These are phyloP conservation scores for Morone saxatilis DNA, from an alignment of 2,113 vertebrate species.

Conservation along the genomic window DNA sequence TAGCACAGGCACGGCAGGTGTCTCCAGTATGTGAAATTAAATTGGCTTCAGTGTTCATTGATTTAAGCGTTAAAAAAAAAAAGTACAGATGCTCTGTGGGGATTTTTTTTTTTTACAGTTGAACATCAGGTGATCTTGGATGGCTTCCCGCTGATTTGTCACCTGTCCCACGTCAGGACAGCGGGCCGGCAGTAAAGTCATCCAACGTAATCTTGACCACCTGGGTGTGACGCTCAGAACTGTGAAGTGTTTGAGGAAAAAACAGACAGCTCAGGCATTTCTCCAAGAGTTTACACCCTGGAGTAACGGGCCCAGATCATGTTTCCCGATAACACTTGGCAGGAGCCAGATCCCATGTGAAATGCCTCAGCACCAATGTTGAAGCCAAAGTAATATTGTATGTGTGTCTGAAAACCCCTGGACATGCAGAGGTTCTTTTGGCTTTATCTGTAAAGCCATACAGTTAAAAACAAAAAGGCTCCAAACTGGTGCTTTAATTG, in stretches of 20 bases:
- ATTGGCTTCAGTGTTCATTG: conserved; percentile 54
- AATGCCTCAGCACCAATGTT: conserved; percentile 39
- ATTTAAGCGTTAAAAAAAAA: conserved; percentile 41
- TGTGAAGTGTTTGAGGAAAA: conserved; percentile 39
- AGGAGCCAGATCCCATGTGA: conserved; percentile 60
- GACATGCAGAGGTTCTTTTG: conserved; percentile 36
- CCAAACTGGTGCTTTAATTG: conserved; percentile 33
- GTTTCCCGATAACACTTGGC: conserved; percentile 72
- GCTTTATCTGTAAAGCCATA: conserved; percentile 27
- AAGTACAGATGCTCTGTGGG: conserved; percentile 7
- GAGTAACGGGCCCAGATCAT: conserved; percentile 52
- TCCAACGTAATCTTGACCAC: conserved; percentile 61
- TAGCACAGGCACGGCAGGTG: conserved; percentile 62
- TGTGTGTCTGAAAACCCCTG: conserved; percentile 60
- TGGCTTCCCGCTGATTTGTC: conserved; percentile 62
- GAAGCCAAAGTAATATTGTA: conserved; percentile 68
- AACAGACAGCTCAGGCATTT: conserved; percentile 43
- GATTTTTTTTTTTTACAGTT: conserved; percentile 8
- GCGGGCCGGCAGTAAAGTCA: conserved; percentile 27
- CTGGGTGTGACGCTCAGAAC: conserved; percentile 61
- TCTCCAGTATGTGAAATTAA: conserved; percentile 53
- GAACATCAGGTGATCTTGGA: conserved; percentile 65
- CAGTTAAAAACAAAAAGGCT: conserved; percentile 10
- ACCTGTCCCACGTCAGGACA: conserved; percentile 22
- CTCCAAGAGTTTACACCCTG: conserved; percentile 46